Percentiles rank a stretch among this genome's conserved stretches.
Evolutionary conservation across 2,797 vertebrate genomes (phyloP).

Genomic region (Eulemur coronatus): DNA sequence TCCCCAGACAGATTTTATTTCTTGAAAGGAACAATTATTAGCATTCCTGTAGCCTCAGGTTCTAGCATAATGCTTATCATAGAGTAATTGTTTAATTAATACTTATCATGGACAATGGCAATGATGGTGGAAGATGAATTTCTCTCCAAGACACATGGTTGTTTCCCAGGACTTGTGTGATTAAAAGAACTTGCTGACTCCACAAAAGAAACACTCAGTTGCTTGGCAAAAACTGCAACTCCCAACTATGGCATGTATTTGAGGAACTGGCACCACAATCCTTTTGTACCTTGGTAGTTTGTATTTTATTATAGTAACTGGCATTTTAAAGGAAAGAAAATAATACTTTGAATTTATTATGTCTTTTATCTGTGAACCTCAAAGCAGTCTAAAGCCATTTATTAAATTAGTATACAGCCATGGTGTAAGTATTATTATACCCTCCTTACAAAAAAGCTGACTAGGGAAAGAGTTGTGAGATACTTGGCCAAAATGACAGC

Average conservation of each 20-base stretch:
- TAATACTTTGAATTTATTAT: conserved; percentile 40
- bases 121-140: not conserved
- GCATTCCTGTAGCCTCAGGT: not conserved
- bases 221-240: conserved; percentile 6
- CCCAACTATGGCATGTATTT: conserved; percentile 6
- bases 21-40: not conserved
- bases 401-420: conserved; percentile 26
- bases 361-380: conserved; percentile 50
- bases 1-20: not conserved
- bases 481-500: not conserved
- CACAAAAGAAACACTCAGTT: not conserved
- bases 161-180: conserved; percentile 18
- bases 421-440: conserved; percentile 28
- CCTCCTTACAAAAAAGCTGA: conserved; percentile 39
- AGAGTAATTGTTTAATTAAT: conserved; percentile 28
- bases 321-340: conserved; percentile 43
- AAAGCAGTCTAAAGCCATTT: conserved; percentile 45
- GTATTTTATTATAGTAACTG: conserved; percentile 45
- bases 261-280: not conserved
- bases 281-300: conserved; percentile 18
- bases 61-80: not conserved
- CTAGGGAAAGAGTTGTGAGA: conserved; percentile 11
- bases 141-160: not conserved
- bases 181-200: conserved; percentile 15
- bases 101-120: not conserved